phyloP scores from a whole-genome alignment of 1,140 invertebrate species.

The Trialeurodes vaporariorum region DNA sequence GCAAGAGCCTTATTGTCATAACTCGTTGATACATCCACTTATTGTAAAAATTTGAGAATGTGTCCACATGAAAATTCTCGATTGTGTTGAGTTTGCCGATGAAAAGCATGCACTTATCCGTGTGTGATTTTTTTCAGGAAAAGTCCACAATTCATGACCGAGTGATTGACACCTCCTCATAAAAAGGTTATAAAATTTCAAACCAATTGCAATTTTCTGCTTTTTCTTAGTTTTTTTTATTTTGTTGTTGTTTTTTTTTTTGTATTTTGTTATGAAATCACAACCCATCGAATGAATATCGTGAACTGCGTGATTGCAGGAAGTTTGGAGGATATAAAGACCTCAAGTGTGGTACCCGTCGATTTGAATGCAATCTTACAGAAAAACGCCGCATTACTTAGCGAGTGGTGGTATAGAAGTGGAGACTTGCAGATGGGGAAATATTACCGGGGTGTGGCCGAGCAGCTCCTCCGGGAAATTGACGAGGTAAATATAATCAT shows the following conservation, averaged over 20 bases:
- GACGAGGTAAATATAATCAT: no score
- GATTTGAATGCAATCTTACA: conserved; percentile 77
- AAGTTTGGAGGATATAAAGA: conserved; percentile 44
- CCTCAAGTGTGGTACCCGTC: conserved; percentile 61
- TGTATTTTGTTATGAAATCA: not conserved
- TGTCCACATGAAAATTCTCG: no score
- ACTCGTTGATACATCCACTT: no score
- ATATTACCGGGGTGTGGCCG: not conserved
- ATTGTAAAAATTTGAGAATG: no score
- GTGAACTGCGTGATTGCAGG: conserved; percentile 29
- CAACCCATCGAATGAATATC: conserved; percentile 1
- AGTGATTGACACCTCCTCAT: no score
- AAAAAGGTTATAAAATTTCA: no score
- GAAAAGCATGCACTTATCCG: no score
- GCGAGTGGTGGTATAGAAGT: conserved; percentile 36
- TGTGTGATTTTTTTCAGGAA: no score
- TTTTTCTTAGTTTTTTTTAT: not conserved
- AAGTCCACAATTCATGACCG: no score
- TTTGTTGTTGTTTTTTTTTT: not conserved
- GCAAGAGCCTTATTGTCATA: no score
- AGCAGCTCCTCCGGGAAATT: not conserved
- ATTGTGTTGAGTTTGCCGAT: no score
- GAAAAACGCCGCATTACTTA: conserved; percentile 44
- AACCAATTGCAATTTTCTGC: no score
- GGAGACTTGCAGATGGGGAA: not conserved